Base-by-base conservation (phyloP, 2,888 invertebrate species). In the Drosophila neotestacea region DNA sequence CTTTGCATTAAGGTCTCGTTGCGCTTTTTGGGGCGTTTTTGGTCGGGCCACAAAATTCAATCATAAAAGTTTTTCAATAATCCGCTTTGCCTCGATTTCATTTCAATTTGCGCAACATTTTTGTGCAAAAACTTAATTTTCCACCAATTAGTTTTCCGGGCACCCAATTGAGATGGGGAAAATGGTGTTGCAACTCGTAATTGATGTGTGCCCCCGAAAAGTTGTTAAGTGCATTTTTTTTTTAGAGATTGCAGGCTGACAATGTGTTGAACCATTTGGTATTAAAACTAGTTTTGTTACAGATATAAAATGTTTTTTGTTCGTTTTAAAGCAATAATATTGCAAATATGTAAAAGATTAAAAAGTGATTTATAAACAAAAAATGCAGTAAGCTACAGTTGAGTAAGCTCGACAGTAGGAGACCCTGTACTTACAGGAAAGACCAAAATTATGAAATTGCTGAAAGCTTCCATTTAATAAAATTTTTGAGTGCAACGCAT, bases 111-210 rank as follows among this genome's bases (percentile, higher is more conserved):
- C 88, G 71, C 82, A 89, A 81, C 76, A 85, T 89, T 89, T 89
- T 85, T 76, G 88, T 77, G 84, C 88, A 86, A 89, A 88, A 90
- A 91, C 91, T 90, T 90, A 91, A 90, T 90, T 90, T 90, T 90
- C 90, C 90, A 91, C 89, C 90, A 90, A 90, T 90, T 90, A 91
- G 91, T 90, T 86, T 90, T 88, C 52, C 62, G 64, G 62, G 39
- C 39, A 55, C 55, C 42, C 60, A 44, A 63, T 47, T 16, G 63
- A 5, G 13, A 27, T 36, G 64, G 42, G 30, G 1, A 5, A 34
- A 28, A 38, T 50, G 28, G 42, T 38, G 28, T 10, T 52, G 51
- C 39, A 50, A 36, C 44, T 63, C 73, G 71, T 89, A 89, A 82
- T 82, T 82, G 85, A 86, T 83, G 85, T 73, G 86, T 74, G 67